These are phyloP conservation scores for Notechis scutatus DNA, from an alignment of 2,113 vertebrate genomes.

Conservation along the genomic window DNA sequence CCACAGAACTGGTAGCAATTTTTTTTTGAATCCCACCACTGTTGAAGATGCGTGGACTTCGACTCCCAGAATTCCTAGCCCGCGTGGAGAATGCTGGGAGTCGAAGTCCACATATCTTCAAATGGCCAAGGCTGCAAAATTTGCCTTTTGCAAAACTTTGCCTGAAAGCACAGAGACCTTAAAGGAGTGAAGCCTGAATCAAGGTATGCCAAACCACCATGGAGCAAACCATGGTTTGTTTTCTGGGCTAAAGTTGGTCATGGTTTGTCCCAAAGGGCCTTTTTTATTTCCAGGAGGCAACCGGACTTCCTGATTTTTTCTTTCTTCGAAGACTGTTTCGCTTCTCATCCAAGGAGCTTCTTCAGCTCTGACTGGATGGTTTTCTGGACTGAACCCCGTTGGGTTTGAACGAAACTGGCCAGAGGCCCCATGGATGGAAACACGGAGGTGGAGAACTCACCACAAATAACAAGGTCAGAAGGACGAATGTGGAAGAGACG, in stretches of 20 bases:
- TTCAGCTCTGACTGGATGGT: no score
- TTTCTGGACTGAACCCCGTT: no score
- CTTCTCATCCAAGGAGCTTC: no score
- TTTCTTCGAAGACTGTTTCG: no score
- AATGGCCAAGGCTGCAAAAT: not conserved
- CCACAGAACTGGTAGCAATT: no score
- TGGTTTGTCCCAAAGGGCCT: no score
- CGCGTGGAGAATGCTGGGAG: not conserved
- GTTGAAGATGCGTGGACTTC: not conserved
- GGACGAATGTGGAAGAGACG: constrained; percentile 79
- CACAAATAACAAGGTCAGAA: constrained; percentile 78
- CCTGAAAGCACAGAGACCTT: no score
- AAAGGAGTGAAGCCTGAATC: not conserved
- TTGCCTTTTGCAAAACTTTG: no score
- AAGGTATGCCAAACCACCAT: not conserved
- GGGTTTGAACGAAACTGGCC: not conserved
- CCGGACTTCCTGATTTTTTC: no score
- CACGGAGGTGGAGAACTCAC: constrained; percentile 62
- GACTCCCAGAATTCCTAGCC: not conserved
- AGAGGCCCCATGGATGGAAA: not conserved
- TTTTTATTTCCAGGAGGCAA: no score
- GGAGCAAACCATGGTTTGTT: not conserved
- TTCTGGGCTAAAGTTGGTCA: not conserved
- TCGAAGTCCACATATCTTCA: not conserved
- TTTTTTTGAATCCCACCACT: no score